These are phyloP conservation scores for Alouatta palliata DNA, from an alignment of 2,113 vertebrate species.

Conservation along the genomic window DNA sequence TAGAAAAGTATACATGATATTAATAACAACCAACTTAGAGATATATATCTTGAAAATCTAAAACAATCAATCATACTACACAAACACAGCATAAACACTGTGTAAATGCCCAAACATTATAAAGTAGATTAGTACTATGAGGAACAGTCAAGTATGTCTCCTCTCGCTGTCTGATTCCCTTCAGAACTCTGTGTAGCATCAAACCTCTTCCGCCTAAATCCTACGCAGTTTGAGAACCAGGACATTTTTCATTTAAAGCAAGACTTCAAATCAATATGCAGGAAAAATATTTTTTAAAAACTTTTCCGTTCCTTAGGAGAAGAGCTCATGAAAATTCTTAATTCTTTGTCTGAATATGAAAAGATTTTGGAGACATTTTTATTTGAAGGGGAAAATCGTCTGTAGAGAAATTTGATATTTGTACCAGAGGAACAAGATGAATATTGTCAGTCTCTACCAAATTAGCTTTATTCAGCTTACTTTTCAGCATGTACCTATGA, in stretches of 20 bases:
- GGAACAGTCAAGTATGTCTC: not conserved
- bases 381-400: slow-evolving; percentile 27
- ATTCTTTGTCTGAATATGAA: slow-evolving; percentile 48
- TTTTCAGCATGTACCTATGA: not conserved
- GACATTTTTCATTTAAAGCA: slow-evolving; percentile 36
- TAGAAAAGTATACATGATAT: not conserved
- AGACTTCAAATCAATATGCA: slow-evolving; percentile 42
- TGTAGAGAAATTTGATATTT: slow-evolving; percentile 58
- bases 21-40: slow-evolving; percentile 6
- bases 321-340: slow-evolving; percentile 72
- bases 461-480: not conserved
- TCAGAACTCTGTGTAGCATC: not conserved
- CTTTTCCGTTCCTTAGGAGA: slow-evolving; percentile 36
- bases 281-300: not conserved
- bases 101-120: not conserved
- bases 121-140: not conserved
- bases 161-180: not conserved
- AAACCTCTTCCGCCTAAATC: slow-evolving; percentile 46
- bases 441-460: slow-evolving; percentile 40
- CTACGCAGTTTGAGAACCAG: slow-evolving; percentile 24
- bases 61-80: not conserved
- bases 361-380: slow-evolving; percentile 56
- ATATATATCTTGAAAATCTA: not conserved
- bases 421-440: slow-evolving; percentile 53
- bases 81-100: not conserved